Evolutionary conservation across 2,797 vertebrate genomes (phyloP), one percentile per base, ranked within the genome.

Genomic region (Muscicapa comitata): DNA sequence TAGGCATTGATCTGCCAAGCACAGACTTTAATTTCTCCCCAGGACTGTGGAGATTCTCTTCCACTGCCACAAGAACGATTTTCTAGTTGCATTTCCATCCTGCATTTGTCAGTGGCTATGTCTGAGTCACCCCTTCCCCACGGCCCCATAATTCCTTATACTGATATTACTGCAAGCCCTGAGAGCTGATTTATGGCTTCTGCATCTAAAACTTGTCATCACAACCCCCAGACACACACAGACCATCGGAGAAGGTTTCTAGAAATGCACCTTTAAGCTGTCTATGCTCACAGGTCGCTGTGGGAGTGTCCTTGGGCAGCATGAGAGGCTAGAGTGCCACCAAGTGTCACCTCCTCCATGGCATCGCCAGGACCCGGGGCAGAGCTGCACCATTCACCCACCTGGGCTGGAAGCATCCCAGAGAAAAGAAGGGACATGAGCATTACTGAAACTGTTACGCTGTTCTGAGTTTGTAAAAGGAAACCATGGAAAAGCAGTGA

Each of bases 211-310:
- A 38, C 29, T 54, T 54, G 65, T 61, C 86, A 78, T 6, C 73
- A 78, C 65, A 63, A 11, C 45, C 50, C 28, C 55, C 88, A 43
- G 61, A 19, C 65, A 70, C 50, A 28, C 25, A 70, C 24, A 73
- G 33, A 37, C 3, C 66, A 33, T 42, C 1, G 0, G 42, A 71
- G 61, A 10, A 74, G 14, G n/a, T n/a, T 71, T 84, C 53, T 17
- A 23, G 76, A 61, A 68, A 51, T 8, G 17, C 68, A 65, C 29
- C 19, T 72, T 72, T 50, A 11, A 51, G 20, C 35, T 47, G 17
- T 28, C 42, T 21, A 0, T 1, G 25, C 28, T 74, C 47, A 28
- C 0, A 0, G 23, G 47, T 75, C 3, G 0, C 50, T 43, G 38
- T 1, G 66, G 76, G 68, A 58, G 12, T 35, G 58, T 42, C 53